Evolutionary conservation across 2,888 invertebrate species (phyloP).

Genomic region (Subacronicta megacephala): DNA sequence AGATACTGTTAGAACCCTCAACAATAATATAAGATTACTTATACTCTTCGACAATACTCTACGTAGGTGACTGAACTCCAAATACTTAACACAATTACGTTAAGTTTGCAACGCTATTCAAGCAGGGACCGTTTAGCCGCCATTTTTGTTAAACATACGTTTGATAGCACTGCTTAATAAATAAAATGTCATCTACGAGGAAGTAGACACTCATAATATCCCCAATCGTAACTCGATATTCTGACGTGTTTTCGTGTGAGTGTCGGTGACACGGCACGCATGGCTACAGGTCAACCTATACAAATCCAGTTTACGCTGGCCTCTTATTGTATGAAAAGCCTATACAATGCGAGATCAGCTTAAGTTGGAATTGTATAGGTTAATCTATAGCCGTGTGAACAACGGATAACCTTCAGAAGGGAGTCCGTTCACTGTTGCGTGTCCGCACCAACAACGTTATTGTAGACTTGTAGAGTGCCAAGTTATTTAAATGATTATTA

Average conservation of each 20-base stretch:
- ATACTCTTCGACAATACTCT: too few species aligned
- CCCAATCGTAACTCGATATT: slow-evolving; percentile 23
- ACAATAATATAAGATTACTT: too few species aligned
- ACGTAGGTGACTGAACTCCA: too few species aligned
- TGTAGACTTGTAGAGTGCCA: neutral
- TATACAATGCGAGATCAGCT: too few species aligned
- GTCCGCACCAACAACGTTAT: slow-evolving; percentile 4
- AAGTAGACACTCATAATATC: slow-evolving; percentile 21
- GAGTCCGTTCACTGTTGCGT: slow-evolving; percentile 17
- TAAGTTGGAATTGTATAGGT: too few species aligned
- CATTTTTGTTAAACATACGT: neutral
- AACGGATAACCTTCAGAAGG: slow-evolving; percentile 45
- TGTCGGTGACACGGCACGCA: neutral
- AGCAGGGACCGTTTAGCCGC: neutral
- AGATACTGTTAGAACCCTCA: too few species aligned
- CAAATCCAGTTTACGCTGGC: too few species aligned
- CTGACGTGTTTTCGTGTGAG: slow-evolving; percentile 7
- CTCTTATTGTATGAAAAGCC: too few species aligned
- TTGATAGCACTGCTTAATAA: neutral
- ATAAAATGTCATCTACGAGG: slow-evolving; percentile 16
- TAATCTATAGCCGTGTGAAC: too few species aligned
- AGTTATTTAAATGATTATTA: neutral
- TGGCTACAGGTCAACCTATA: too few species aligned
- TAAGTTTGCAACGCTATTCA: too few species aligned
- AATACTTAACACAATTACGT: too few species aligned